Evolutionary conservation across 2,113 vertebrate genomes (phyloP).

Genomic region (Daubentonia madagascariensis): DNA sequence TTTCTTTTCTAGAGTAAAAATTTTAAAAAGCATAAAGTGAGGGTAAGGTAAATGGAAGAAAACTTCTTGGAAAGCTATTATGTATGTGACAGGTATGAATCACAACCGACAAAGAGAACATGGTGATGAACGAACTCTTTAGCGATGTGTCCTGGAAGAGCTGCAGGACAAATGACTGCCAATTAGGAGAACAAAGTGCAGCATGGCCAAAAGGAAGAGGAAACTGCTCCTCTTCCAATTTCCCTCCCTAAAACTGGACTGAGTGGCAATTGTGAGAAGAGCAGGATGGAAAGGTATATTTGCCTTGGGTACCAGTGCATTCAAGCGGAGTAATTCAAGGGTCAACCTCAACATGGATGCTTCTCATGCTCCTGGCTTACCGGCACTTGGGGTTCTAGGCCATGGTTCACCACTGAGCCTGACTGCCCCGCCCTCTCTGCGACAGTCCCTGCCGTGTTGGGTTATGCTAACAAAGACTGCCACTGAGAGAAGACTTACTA

Average conservation of each 20-base stretch:
- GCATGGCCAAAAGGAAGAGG: too few relatives aligned
- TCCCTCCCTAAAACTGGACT: background rate
- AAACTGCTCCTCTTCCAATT: background rate
- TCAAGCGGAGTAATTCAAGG: background rate
- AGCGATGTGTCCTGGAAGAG: background rate
- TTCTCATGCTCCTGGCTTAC: background rate
- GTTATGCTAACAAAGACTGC: background rate
- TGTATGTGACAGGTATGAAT: background rate
- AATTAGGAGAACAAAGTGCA: background rate
- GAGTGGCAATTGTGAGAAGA: background rate
- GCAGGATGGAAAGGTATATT: background rate
- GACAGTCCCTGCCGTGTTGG: background rate
- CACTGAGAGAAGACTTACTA: background rate
- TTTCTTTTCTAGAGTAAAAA: background rate
- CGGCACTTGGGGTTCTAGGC: background rate
- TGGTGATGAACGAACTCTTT: background rate
- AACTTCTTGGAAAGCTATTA: background rate
- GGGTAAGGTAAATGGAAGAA: background rate
- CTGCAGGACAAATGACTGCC: too few relatives aligned
- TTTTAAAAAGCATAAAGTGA: background rate
- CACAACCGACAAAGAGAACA: background rate
- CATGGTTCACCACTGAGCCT: accelerated
- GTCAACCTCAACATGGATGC: background rate
- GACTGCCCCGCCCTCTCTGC: background rate
- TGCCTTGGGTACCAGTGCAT: background rate